These are phyloP conservation scores for Limnothrissa miodon DNA, from an alignment of 2,113 vertebrate genomes.

Conservation along the genomic window DNA sequence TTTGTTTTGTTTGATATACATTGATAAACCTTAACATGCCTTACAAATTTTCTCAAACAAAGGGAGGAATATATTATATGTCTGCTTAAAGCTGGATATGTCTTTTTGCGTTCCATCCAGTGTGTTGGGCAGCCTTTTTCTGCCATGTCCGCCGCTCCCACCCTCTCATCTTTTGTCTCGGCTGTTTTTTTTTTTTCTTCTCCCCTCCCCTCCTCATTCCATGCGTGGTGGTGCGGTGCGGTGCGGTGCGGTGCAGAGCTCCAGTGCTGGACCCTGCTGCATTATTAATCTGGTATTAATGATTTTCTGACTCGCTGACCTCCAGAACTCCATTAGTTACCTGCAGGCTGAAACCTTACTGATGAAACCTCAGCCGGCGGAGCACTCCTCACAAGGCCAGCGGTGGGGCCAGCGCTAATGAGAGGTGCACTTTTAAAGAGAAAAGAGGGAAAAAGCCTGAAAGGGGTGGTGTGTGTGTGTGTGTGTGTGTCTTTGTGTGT, in stretches of 20 bases:
- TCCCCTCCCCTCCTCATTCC: background rate
- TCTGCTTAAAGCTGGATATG: background rate
- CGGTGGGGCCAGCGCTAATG: slow-evolving; percentile 49
- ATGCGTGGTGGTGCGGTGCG: slow-evolving; percentile 21
- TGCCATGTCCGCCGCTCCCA: too few relatives aligned
- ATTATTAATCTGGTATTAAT: slow-evolving; percentile 65
- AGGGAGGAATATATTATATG: background rate
- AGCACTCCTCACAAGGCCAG: slow-evolving; percentile 44
- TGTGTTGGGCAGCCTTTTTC: too few relatives aligned
- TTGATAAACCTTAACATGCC: background rate
- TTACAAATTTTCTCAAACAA: background rate
- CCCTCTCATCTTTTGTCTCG: background rate
- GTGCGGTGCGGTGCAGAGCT: slow-evolving; percentile 37
- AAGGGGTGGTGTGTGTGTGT: background rate
- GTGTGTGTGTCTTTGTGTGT: too few relatives aligned
- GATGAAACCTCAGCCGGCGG: slow-evolving; percentile 44
- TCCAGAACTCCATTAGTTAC: slow-evolving; percentile 59
- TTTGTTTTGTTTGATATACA: background rate
- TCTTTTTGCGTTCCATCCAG: background rate
- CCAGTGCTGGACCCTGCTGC: slow-evolving; percentile 42
- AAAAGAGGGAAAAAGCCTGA: background rate
- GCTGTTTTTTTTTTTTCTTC: background rate
- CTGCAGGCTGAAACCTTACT: slow-evolving; percentile 49
- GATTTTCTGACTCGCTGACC: slow-evolving; percentile 62
- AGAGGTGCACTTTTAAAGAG: slow-evolving; percentile 41